Evolutionary conservation across 2,888 invertebrate genomes (phyloP).

Genomic region (Acrocyrtus sp.): DNA sequence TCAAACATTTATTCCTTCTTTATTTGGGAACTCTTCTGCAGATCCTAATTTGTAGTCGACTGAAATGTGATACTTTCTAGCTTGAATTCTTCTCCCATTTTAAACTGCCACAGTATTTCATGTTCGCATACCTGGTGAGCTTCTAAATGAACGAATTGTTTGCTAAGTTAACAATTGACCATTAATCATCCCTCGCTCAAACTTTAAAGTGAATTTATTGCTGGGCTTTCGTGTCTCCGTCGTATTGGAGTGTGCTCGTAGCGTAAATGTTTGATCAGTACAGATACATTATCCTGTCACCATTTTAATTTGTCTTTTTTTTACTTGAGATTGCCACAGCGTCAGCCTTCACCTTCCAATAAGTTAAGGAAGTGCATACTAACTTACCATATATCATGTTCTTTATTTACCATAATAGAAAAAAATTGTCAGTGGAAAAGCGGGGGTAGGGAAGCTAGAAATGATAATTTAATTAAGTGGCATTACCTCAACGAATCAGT

Average conservation of each 20-base stretch:
- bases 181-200: neutral
- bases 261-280: no score
- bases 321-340: neutral
- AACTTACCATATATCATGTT: neutral
- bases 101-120: neutral
- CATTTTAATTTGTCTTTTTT: neutral
- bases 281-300: no score
- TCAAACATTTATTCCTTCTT: slow-evolving; percentile 23
- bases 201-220: neutral
- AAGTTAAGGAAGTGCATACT: slow-evolving; percentile 34
- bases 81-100: neutral
- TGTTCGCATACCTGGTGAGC: neutral
- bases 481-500: neutral
- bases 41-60: slow-evolving; percentile 34
- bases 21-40: slow-evolving; percentile 22
- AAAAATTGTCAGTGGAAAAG: neutral
- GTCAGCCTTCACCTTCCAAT: slow-evolving; percentile 7
- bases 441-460: neutral
- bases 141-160: neutral
- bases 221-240: no score
- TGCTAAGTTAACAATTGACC: slow-evolving; percentile 16
- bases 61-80: neutral
- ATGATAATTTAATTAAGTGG: neutral
- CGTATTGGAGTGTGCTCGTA: no score
- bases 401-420: neutral